Evolutionary conservation across 2,797 vertebrate species (phyloP).

Genomic region (Austrolebias charrua): DNA sequence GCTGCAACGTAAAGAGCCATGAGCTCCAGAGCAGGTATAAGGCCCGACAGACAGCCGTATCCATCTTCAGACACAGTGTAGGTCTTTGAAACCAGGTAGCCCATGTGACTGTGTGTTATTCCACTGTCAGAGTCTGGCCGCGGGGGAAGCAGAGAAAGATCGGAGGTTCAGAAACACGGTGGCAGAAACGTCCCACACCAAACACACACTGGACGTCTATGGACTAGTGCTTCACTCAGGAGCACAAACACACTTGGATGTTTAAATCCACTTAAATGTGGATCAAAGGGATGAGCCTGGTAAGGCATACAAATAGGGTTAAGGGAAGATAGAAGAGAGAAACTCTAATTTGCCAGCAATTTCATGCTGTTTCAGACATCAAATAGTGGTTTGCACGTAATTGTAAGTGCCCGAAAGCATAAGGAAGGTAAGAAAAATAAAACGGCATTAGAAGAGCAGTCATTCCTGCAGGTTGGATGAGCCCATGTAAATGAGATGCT

Average conservation of each 20-base stretch:
- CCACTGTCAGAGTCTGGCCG: slow-evolving; percentile 91
- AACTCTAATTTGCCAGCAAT: slow-evolving; percentile 69
- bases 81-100: slow-evolving; percentile 92
- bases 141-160: slow-evolving; percentile 43
- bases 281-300: slow-evolving; percentile 67
- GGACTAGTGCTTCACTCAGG: slow-evolving; percentile 16
- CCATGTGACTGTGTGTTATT: slow-evolving; percentile 91
- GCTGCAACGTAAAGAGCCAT: slow-evolving; percentile 98
- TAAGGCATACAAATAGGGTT: slow-evolving; percentile 68
- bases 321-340: slow-evolving; percentile 62
- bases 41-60: slow-evolving; percentile 92
- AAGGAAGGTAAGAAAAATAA: slow-evolving; percentile 51
- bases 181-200: slow-evolving; percentile 24
- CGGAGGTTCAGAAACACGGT: slow-evolving; percentile 27
- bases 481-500: slow-evolving; percentile 37
- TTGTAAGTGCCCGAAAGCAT: slow-evolving; percentile 50
- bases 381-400: slow-evolving; percentile 58
- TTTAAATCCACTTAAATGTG: slow-evolving; percentile 61
- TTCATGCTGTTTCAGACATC: slow-evolving; percentile 71
- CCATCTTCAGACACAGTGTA: slow-evolving; percentile 86
- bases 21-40: slow-evolving; percentile 94
- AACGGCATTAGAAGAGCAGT: slow-evolving; percentile 42
- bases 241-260: slow-evolving; percentile 29
- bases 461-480: slow-evolving; percentile 53
- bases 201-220: slow-evolving; percentile 32